Evolutionary conservation across 2,888 invertebrate genomes (phyloP).

Genomic region (Alcis repandata): DNA sequence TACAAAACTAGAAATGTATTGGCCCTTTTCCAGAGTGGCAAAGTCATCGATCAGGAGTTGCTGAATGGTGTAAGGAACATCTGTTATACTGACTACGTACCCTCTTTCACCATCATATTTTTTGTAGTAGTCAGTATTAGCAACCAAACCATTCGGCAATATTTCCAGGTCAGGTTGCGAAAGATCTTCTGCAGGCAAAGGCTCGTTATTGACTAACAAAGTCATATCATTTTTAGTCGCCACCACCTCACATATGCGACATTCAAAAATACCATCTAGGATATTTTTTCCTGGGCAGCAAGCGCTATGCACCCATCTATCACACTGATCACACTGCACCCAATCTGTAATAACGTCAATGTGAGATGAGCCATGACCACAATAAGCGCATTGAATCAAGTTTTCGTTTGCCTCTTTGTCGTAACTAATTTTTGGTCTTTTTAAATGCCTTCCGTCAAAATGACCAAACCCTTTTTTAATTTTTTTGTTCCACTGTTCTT

Average conservation of each 20-base stretch:
- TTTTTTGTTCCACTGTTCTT: slow-evolving; percentile 11
- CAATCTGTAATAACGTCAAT: slow-evolving; percentile 3
- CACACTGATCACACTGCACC: slow-evolving; percentile 11
- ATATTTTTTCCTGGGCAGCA: not conserved
- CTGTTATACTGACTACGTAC: not conserved
- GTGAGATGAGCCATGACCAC: slow-evolving; percentile 6
- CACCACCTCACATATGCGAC: not conserved
- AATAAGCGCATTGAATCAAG: slow-evolving; percentile 13
- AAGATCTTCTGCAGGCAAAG: not conserved
- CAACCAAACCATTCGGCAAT: slow-evolving; percentile 4
- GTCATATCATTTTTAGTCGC: not conserved
- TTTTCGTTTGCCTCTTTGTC: slow-evolving; percentile 8
- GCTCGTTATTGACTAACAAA: not conserved
- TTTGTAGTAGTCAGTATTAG: slow-evolving; percentile 1
- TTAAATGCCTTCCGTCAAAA: slow-evolving; percentile 3
- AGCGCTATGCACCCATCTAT: slow-evolving; percentile 3
- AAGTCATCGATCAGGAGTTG: slow-evolving; percentile 9
- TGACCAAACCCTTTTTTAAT: slow-evolving; percentile 11
- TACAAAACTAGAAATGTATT: slow-evolving; percentile 17
- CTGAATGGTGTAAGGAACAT: not conserved
- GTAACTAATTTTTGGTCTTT: slow-evolving; percentile 6
- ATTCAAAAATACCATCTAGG: not conserved
- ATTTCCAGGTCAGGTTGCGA: not conserved
- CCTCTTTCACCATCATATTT: not conserved
- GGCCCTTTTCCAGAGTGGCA: slow-evolving; percentile 14